Conservation (phyloP, 2,888 invertebrate genomes). For the Acleris holmiana region DNA sequence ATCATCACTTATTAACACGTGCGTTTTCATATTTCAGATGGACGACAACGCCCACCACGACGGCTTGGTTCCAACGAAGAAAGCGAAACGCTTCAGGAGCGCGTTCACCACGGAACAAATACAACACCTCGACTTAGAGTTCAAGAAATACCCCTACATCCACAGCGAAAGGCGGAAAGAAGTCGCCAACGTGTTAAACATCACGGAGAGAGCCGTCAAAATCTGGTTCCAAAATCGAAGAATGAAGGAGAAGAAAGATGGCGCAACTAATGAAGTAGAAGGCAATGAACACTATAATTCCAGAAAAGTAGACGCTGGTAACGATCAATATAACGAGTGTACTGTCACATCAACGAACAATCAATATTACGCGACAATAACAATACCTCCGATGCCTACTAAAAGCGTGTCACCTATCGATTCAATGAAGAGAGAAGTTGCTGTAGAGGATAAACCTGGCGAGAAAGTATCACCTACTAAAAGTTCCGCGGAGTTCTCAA, state of each 20-base stretch:
- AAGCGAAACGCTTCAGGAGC: slow-evolving; percentile 74
- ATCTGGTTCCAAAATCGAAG: slow-evolving; percentile 94
- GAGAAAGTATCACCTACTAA: slow-evolving; percentile 13
- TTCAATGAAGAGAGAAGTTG: slow-evolving; percentile 15
- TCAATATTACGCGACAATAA: slow-evolving; percentile 45
- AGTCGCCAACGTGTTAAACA: slow-evolving; percentile 85
- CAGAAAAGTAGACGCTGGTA: slow-evolving; percentile 44
- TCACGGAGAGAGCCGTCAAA: slow-evolving; percentile 90
- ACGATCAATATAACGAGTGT: slow-evolving; percentile 51
- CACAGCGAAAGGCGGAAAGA: slow-evolving; percentile 87
- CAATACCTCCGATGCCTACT: slow-evolving; percentile 48
- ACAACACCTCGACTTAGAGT: slow-evolving; percentile 89
- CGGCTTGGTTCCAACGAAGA: slow-evolving; percentile 42
- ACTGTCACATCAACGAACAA: slow-evolving; percentile 52
- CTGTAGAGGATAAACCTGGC: not conserved
- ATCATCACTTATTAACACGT: no score
- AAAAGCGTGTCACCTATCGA: slow-evolving; percentile 24
- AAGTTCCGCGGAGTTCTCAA: slow-evolving; percentile 40
- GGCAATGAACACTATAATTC: slow-evolving; percentile 44
- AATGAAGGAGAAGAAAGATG: slow-evolving; percentile 89
- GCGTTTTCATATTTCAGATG: slow-evolving; percentile 32
- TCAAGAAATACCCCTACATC: slow-evolving; percentile 87
- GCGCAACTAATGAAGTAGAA: slow-evolving; percentile 45
- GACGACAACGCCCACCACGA: slow-evolving; percentile 22
- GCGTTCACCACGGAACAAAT: slow-evolving; percentile 91